Percentiles rank a stretch among this genome's conserved stretches.
Conservation (phyloP, 1,140 invertebrate species). For the Phocides pigmalion region DNA sequence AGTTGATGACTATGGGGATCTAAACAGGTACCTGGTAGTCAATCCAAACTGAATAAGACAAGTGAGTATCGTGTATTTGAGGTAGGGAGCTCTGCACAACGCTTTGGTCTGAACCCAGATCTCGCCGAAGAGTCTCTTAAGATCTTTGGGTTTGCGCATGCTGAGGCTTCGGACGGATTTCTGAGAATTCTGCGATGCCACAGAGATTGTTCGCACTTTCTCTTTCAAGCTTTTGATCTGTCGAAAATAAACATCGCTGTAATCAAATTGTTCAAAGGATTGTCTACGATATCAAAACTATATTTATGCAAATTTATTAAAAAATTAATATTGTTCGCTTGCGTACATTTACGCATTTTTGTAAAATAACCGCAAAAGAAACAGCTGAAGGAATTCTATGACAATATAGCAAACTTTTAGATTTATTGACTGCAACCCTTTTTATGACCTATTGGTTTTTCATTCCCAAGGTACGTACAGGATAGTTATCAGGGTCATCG, state of each 20-base stretch:
- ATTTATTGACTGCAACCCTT: too few relatives aligned
- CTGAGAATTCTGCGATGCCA: slow-evolving; percentile 84
- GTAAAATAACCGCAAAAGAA: too few relatives aligned
- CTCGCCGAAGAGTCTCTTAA: slow-evolving; percentile 86
- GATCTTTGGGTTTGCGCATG: slow-evolving; percentile 87
- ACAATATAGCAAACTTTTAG: too few relatives aligned
- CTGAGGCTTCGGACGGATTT: slow-evolving; percentile 85
- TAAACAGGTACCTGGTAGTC: slow-evolving; percentile 85
- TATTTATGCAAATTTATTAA: too few relatives aligned
- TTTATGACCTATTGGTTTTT: too few relatives aligned
- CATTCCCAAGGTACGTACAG: slow-evolving; percentile 83
- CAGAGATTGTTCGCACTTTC: slow-evolving; percentile 86
- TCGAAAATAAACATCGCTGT: slow-evolving; percentile 9
- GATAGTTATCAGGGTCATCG: slow-evolving; percentile 86
- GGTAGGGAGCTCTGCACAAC: slow-evolving; percentile 87
- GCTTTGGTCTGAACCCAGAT: slow-evolving; percentile 88
- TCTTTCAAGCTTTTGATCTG: slow-evolving; percentile 88
- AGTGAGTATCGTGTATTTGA: slow-evolving; percentile 88
- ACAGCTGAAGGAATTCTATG: too few relatives aligned
- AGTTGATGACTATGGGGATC: too few relatives aligned
- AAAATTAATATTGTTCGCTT: too few relatives aligned
- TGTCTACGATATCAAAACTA: too few relatives aligned
- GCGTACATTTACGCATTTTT: too few relatives aligned
- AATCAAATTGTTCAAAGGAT: too few relatives aligned
- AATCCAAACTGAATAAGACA: slow-evolving; percentile 90